Evolutionary conservation across 2,797 vertebrate genomes (phyloP), one percentile per base, ranked within the genome.

Genomic region (Astyanax mexicanus): DNA sequence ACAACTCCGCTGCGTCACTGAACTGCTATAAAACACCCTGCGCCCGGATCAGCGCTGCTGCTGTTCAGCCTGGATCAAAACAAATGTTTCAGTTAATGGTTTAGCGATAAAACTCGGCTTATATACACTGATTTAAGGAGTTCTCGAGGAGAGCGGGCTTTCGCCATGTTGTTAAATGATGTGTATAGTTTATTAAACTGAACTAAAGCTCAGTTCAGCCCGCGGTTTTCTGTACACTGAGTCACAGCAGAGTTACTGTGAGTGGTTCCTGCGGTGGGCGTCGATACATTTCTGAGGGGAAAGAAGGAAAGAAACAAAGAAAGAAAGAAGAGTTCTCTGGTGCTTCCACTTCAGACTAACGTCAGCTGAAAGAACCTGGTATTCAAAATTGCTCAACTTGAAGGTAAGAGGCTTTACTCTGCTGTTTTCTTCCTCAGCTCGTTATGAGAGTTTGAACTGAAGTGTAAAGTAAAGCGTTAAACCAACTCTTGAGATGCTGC

Each of bases 21-120:
- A 66, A 1, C 71, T 71, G 64, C 47, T 3, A 81, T 88, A 90
- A 91, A 91, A 92, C 89, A 86, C 0, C 52, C 15, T 5, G 1
- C 40, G 27, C 58, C 1, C 11, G n/a, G 1, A 4, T 12, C 1
- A 0, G 6, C 19, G 1, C 12, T 29, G 12, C 12, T 29, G 12
- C 25, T 6, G 13, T 12, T 8, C 12, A 0, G 12, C 10, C 54
- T 11, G 0, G 21, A 8, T 8, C 12, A 7, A 25, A 64, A 44
- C 12, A 64, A 4, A 13, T n/a, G n/a, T n/a, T n/a, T n/a, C n/a
- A n/a, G n/a, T n/a, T n/a, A n/a, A n/a, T n/a, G n/a, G n/a, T n/a
- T n/a, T n/a, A n/a, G n/a, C n/a, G n/a, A n/a, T n/a, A n/a, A n/a
- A n/a, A n/a, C n/a, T n/a, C 35, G n/a, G 19, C 10, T 21, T 6